Percentiles rank a stretch among this genome's conserved stretches.
Conservation (phyloP, 1,140 invertebrate genomes). For the Orussus abietinus region DNA sequence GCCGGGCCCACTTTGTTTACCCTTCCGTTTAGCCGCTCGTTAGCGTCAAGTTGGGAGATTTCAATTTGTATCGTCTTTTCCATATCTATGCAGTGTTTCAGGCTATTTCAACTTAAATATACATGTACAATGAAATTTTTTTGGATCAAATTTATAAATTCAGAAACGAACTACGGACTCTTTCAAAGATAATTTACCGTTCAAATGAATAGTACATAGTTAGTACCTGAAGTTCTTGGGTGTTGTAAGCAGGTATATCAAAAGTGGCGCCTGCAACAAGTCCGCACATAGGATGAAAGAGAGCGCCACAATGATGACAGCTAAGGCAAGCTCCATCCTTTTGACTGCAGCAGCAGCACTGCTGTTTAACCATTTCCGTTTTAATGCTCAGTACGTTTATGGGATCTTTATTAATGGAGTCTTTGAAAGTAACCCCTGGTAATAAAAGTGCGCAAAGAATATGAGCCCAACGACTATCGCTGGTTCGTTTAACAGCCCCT, state of each 20-base stretch:
- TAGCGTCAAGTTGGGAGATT: no score
- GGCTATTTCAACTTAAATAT: no score
- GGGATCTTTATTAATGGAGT: conserved; percentile 51
- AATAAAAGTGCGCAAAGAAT: conserved; percentile 55
- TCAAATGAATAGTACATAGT: conserved; percentile 8
- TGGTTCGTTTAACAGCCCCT: conserved; percentile 62
- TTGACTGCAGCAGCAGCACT: conserved; percentile 40
- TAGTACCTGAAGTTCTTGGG: conserved; percentile 36
- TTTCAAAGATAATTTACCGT: conserved; percentile 11
- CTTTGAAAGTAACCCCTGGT: conserved; percentile 50
- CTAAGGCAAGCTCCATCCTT: conserved; percentile 37
- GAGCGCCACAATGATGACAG: conserved; percentile 34
- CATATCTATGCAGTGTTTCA: no score
- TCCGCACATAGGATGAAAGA: conserved; percentile 46
- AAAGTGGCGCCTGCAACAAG: conserved; percentile 41
- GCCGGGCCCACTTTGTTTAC: no score
- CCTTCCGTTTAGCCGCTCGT: no score
- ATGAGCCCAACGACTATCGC: conserved; percentile 58
- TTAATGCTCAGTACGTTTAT: conserved; percentile 44
- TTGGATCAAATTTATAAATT: no score
- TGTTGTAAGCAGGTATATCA: conserved; percentile 38
- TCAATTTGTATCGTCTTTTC: no score
- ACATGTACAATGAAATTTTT: no score
- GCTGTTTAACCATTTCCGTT: conserved; percentile 24
- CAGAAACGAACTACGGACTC: no score